phyloP scores from a whole-genome alignment of 2,888 invertebrate species.

The Agrotis segetum region DNA sequence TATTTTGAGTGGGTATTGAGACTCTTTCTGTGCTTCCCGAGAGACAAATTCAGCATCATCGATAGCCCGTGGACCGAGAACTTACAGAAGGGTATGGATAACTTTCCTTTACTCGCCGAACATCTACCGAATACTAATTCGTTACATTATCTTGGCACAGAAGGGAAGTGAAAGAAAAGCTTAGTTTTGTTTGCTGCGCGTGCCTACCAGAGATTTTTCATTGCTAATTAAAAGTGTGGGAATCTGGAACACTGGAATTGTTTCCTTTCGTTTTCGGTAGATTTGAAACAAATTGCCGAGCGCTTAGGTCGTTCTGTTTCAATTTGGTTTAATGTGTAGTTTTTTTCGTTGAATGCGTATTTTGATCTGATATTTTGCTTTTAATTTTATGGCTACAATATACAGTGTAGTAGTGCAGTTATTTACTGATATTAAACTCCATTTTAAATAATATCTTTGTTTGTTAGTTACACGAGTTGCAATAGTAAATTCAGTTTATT shows the following conservation, averaged over 20 bases:
- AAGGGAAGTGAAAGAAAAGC: slow-evolving; percentile 68
- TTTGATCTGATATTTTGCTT: slow-evolving; percentile 3
- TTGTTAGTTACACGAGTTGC: not conserved
- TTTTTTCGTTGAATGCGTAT: slow-evolving; percentile 2
- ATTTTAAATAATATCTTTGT: not conserved
- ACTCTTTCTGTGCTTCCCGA: slow-evolving; percentile 20
- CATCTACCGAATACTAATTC: slow-evolving; percentile 76
- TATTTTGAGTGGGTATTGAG: slow-evolving; percentile 23
- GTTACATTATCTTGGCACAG: slow-evolving; percentile 66
- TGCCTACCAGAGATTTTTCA: slow-evolving; percentile 69
- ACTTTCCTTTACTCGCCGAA: slow-evolving; percentile 66
- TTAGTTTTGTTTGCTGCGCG: slow-evolving; percentile 66
- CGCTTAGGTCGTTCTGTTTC: slow-evolving; percentile 22
- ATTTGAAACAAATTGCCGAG: slow-evolving; percentile 49
- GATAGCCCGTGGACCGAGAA: slow-evolving; percentile 63
- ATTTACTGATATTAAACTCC: not conserved
- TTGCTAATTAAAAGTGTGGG: slow-evolving; percentile 74
- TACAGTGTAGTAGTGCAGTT: too few species aligned
- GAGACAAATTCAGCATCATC: slow-evolving; percentile 58
- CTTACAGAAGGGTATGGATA: slow-evolving; percentile 69
- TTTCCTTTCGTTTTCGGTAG: slow-evolving; percentile 50
- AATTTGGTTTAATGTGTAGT: slow-evolving; percentile 21
- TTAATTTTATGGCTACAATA: not conserved
- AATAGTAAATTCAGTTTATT: not conserved
- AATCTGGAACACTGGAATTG: slow-evolving; percentile 67